Evolutionary conservation across 2,797 vertebrate genomes (phyloP).

Genomic region (Tapirus indicus): DNA sequence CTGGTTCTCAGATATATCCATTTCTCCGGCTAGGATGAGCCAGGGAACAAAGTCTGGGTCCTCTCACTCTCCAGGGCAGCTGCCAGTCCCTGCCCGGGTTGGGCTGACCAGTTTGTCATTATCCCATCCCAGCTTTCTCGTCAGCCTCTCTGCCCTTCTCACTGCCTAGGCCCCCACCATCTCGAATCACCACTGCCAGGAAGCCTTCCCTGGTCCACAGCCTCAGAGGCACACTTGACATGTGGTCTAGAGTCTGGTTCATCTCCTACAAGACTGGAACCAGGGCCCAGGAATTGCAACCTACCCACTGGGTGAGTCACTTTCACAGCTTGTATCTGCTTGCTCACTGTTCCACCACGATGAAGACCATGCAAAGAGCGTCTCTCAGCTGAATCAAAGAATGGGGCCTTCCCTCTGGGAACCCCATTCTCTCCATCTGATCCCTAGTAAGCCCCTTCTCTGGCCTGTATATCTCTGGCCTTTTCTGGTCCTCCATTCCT

Average conservation of each 20-base stretch:
- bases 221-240: background rate
- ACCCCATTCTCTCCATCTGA: background rate
- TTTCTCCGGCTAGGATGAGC: slow-evolving; percentile 7
- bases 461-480: background rate
- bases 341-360: background rate
- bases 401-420: background rate
- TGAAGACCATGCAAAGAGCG: background rate
- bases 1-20: background rate
- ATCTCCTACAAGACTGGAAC: background rate
- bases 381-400: background rate
- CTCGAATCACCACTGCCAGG: background rate
- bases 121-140: background rate
- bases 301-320: background rate
- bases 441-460: background rate
- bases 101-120: background rate
- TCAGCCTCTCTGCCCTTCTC: background rate
- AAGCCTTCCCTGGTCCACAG: background rate
- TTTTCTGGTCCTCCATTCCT: background rate
- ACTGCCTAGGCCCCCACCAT: background rate
- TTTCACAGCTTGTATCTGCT: background rate
- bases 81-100: background rate
- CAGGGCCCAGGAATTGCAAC: background rate
- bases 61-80: background rate
- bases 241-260: background rate
- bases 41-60: background rate